Percentiles rank a stretch among this genome's conserved stretches.
These are phyloP conservation scores for Python bivittatus DNA, from an alignment of 2,113 vertebrate species.

Conservation along the genomic window DNA sequence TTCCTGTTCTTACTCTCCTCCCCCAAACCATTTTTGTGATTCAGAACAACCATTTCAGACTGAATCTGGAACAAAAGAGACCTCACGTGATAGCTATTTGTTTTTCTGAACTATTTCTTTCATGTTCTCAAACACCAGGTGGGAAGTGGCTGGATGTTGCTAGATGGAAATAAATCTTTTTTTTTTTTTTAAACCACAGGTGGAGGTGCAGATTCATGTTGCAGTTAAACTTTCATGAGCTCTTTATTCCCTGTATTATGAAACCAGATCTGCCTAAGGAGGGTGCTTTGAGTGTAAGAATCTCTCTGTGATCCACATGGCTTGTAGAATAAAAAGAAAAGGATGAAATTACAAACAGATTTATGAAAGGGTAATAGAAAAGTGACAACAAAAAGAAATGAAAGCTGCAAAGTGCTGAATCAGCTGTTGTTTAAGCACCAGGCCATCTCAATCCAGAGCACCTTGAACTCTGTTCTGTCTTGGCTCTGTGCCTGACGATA, in stretches of 20 bases:
- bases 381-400: constrained; percentile 38
- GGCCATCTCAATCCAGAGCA: constrained; percentile 60
- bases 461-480: constrained; percentile 61
- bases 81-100: constrained; percentile 47
- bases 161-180: constrained; percentile 59
- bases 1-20: not conserved
- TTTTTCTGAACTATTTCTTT: constrained; percentile 65
- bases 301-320: constrained; percentile 42
- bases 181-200: constrained; percentile 21
- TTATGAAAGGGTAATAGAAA: constrained; percentile 54
- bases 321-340: constrained; percentile 58
- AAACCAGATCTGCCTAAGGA: constrained; percentile 46
- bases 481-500: constrained; percentile 55
- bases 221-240: constrained; percentile 38
- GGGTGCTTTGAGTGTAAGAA: constrained; percentile 38
- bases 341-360: constrained; percentile 55
- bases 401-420: constrained; percentile 52
- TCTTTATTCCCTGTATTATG: constrained; percentile 45
- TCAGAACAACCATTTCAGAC: not conserved
- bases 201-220: constrained; percentile 47
- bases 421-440: constrained; percentile 61
- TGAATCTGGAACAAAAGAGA: not conserved
- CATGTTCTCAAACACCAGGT: constrained; percentile 53
- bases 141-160: constrained; percentile 44
- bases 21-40: not conserved